Conservation (phyloP, 2,113 vertebrate species). For the Crotalus helleri region DNA sequence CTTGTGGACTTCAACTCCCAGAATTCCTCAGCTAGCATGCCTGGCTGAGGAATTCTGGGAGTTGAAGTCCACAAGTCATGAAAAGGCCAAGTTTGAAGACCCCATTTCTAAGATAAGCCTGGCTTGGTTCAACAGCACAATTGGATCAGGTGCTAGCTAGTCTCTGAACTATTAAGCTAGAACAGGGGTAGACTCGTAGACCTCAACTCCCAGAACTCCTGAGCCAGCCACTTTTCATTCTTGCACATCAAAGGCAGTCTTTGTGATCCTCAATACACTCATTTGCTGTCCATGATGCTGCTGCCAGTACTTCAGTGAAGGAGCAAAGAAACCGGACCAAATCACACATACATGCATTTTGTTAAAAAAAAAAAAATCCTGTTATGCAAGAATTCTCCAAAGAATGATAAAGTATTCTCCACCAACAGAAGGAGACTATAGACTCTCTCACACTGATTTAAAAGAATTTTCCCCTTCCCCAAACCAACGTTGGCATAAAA, state of each 20-base stretch:
- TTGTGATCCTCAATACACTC: not conserved
- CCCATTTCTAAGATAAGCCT: no score
- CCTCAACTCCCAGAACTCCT: no score
- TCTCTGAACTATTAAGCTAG: not conserved
- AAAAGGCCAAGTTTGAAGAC: no score
- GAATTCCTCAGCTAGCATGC: no score
- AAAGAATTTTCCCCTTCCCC: not conserved
- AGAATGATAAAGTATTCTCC: no score
- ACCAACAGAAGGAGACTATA: not conserved
- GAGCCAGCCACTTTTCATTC: not conserved
- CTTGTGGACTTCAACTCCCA: no score
- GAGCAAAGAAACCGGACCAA: not conserved
- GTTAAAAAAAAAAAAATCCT: not conserved
- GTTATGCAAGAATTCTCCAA: not conserved
- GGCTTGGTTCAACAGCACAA: not conserved
- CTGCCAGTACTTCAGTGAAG: not conserved
- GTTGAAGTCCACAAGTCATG: no score
- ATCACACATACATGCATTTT: not conserved
- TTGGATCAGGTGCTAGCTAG: not conserved
- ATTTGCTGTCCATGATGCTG: not conserved
- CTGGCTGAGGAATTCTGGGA: no score
- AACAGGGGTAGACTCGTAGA: not conserved
- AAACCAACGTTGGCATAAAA: not conserved
- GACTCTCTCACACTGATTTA: not conserved
- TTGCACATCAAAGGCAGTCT: not conserved